Base-by-base conservation (phyloP, 2,888 invertebrate species). In the Rhyacophila evoluta region DNA sequence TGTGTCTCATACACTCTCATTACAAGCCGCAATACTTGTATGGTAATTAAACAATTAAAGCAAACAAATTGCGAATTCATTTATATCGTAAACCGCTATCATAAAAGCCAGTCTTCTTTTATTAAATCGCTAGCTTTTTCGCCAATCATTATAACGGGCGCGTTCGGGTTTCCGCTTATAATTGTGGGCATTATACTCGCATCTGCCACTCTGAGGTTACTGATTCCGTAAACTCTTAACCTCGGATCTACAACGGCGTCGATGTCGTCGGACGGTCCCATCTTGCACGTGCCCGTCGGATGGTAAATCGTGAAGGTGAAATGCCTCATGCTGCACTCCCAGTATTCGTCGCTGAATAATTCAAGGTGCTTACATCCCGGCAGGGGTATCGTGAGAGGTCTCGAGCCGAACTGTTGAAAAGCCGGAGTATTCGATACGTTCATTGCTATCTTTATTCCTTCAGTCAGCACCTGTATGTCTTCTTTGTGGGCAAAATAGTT, bases 61-160 rank as follows among this genome's bases (percentile, higher is more conserved):
- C n/a, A n/a, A n/a, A n/a, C n/a, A n/a, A n/a, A n/a, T n/a, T n/a
- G n/a, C n/a, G n/a, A n/a, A n/a, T n/a, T n/a, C 10, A 15, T 0
- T 12, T 2, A 1, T 39, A n/a, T n/a, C n/a, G 39, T 38, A 38
- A 11, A 38, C 55, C 55, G 25, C 25, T 55, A 55, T 55, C 55
- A 55, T 89, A 89, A 89, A 88, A 87, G 91, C 95, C 95, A 96
- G 86, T 96, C 95, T 85, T 95, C 93, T 85, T 96, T 96, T 81
- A 97, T 95, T 92, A 97, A 92, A 85, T 97, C 97, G 5, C 96
- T 93, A 0, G 93, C 96, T 85, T 97, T 97, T 84, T 97, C 97
- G 0, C 94, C 97, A 74, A 97, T 96, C 95, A 97, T 97, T 68
- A 97, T 95, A 1, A 93, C 92, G 0, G 96, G 96, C 0, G 96